Evolutionary conservation across 2,888 invertebrate species (phyloP).

Genomic region (Mechanitis messenoides): DNA sequence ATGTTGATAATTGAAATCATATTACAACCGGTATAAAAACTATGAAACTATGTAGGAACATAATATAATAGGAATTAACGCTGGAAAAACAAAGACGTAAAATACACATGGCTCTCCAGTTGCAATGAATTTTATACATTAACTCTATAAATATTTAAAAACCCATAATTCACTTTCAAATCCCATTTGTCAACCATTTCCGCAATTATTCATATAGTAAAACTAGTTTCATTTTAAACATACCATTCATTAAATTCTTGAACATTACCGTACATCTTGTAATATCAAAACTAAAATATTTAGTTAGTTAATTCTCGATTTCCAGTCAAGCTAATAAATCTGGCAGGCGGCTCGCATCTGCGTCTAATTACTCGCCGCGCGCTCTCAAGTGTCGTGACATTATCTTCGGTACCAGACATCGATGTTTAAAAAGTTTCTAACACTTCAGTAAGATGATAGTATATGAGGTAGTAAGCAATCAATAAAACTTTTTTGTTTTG

Average conservation of each 20-base stretch:
- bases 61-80: too few species aligned
- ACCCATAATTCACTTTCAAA: not conserved
- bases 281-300: constrained; percentile 10
- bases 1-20: not conserved
- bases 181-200: constrained; percentile 2
- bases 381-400: not conserved
- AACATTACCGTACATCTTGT: constrained; percentile 8
- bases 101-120: too few species aligned
- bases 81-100: too few species aligned
- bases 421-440: not conserved
- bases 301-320: constrained; percentile 9
- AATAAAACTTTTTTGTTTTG: too few species aligned
- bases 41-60: too few species aligned
- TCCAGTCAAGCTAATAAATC: constrained; percentile 11
- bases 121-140: too few species aligned
- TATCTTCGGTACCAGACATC: not conserved
- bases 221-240: not conserved
- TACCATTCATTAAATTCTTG: constrained; percentile 2
- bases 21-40: not conserved
- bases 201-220: not conserved
- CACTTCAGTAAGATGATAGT: not conserved
- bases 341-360: constrained; percentile 11
- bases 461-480: too few species aligned
- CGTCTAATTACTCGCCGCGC: constrained; percentile 11
- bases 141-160: not conserved